phyloP scores from a whole-genome alignment of 2,888 invertebrate genomes.

The Andrena fulva region DNA sequence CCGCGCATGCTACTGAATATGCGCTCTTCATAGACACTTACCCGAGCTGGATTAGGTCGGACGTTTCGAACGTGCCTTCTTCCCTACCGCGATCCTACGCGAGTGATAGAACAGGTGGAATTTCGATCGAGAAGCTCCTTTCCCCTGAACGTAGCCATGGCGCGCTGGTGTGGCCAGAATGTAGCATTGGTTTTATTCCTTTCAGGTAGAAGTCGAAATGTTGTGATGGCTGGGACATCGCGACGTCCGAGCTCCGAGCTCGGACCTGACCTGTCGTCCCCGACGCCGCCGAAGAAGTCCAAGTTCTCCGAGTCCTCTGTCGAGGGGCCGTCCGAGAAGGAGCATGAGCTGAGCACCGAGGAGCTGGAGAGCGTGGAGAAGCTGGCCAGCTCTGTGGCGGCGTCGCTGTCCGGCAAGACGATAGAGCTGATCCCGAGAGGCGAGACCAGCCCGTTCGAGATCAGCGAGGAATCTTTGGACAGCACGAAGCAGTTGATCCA shows the following conservation, averaged over 20 bases:
- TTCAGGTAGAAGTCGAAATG: slow-evolving; percentile 75
- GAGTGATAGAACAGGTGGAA: slow-evolving; percentile 13
- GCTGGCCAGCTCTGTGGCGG: slow-evolving; percentile 33
- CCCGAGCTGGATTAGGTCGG: not conserved
- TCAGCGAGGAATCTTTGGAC: slow-evolving; percentile 43
- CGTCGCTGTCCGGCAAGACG: slow-evolving; percentile 31
- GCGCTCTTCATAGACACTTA: slow-evolving; percentile 12
- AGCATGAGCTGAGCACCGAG: slow-evolving; percentile 26
- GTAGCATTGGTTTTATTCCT: not conserved
- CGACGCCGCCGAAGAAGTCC: slow-evolving; percentile 68
- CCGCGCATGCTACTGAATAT: not conserved
- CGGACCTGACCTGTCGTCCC: slow-evolving; percentile 75
- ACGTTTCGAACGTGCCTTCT: not conserved
- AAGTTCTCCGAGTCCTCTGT: slow-evolving; percentile 46
- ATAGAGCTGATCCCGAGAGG: slow-evolving; percentile 25
- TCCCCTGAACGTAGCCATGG: too few relatives aligned
- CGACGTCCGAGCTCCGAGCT: slow-evolving; percentile 77
- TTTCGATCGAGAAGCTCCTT: not conserved
- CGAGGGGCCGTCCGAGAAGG: slow-evolving; percentile 30
- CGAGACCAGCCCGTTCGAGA: slow-evolving; percentile 25
- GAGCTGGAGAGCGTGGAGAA: slow-evolving; percentile 48
- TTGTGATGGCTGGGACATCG: slow-evolving; percentile 82
- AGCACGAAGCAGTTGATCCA: slow-evolving; percentile 49
- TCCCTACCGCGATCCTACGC: not conserved
- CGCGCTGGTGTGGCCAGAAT: not conserved